Base-by-base conservation (phyloP, 1,140 invertebrate genomes). In the Scaptomyza montana region DNA sequence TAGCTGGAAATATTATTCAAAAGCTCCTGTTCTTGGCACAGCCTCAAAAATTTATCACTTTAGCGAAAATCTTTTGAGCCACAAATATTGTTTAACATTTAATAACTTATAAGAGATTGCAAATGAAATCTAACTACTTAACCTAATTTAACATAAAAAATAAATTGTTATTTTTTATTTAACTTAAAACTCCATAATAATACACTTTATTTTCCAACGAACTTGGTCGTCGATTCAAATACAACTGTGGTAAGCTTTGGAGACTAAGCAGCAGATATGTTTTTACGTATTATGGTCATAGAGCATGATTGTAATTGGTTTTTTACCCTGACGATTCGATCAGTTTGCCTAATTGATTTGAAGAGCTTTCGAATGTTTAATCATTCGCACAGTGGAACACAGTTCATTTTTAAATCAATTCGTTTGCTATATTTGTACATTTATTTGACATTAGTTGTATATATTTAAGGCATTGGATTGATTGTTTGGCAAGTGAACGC, bases 401-500 rank as follows among this genome's bases (percentile, higher is more conserved):
- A 41, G 36, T 25, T 33, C 39, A 1, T 36, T 56, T 12, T 49
- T 1, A 54, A 64, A 46, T 43, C 30, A 12, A 36, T 46, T 25
- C 10, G 8, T 30, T 19, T 43, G 12, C 10, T 43, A 4, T 43
- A n/a, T 46, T 39, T 25, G 13, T 53, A 43, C 39, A 41, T 41
- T 55, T 46, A 56, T 65, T 74, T 16, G 13, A 78, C 49, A 41
- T 54, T 19, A 66, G 21, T 60, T 65, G 39, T 16, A 57, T 55
- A 57, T 51, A 68, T 76, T 76, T 56, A 54, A 72, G 65, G 57
- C 74, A 74, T 68, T 65, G 45, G 54, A 46, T 84, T 43, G 39
- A 43, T 43, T 84, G 77, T 80, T 79, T 74, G 73, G 80, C 77
- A 84, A 84, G 77, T 67, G 62, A 55, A 53, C 75, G 67, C 33